Conservation (phyloP, 2,797 vertebrate species). For the Macropus fuliginosus region DNA sequence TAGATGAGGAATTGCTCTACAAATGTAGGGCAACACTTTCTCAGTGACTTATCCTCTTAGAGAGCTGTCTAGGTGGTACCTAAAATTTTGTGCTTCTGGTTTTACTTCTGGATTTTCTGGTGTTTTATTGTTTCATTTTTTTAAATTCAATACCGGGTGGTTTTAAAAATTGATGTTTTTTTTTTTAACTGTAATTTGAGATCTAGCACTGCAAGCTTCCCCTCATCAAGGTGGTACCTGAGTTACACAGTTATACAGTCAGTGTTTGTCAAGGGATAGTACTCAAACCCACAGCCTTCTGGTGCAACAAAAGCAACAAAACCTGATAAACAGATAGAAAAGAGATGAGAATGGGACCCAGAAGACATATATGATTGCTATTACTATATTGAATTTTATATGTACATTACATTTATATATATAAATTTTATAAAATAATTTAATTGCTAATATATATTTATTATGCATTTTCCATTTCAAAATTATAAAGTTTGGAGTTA, state of each 20-base stretch:
- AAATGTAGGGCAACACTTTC: background rate
- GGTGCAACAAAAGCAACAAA: background rate
- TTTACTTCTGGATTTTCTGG: no score
- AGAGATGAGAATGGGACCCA: background rate
- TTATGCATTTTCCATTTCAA: background rate
- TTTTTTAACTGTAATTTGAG: no score
- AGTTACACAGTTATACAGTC: background rate
- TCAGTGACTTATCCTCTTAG: background rate
- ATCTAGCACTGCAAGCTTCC: no score
- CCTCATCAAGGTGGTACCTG: no score
- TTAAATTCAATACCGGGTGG: no score
- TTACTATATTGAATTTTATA: background rate
- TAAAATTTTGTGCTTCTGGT: no score
- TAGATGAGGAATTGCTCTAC: background rate
- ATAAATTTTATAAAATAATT: background rate
- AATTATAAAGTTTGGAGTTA: background rate
- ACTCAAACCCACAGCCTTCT: background rate
- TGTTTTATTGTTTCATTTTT: no score
- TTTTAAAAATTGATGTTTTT: no score
- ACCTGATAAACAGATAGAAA: background rate
- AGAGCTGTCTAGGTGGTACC: background rate
- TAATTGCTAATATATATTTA: background rate
- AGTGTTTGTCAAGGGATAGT: background rate
- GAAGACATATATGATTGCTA: background rate
- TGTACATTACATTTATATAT: background rate